These are phyloP conservation scores for Drosophila testacea DNA, from an alignment of 2,888 invertebrate genomes.

Conservation along the genomic window DNA sequence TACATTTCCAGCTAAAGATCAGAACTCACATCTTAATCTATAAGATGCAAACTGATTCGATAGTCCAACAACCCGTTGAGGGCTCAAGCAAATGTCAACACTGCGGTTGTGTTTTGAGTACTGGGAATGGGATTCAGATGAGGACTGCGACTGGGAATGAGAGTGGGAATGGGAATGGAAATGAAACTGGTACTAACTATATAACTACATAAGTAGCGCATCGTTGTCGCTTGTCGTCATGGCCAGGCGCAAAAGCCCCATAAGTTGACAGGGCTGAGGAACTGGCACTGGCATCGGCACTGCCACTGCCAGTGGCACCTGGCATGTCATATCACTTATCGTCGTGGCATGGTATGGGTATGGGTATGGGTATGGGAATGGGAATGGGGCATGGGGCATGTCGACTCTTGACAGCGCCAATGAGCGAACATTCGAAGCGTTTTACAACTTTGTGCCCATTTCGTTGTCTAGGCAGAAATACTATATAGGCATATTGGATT, in stretches of 20 bases:
- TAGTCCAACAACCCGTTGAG: constrained; percentile 50
- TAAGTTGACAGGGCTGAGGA: constrained; percentile 69
- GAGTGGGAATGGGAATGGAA: constrained; percentile 13
- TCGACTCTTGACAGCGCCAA: constrained; percentile 83
- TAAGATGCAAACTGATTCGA: constrained; percentile 17
- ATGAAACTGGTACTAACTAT: constrained; percentile 53
- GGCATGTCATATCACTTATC: constrained; percentile 83
- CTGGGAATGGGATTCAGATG: constrained; percentile 5
- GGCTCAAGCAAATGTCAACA: constrained; percentile 59
- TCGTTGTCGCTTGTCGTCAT: constrained; percentile 69
- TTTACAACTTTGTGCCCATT: constrained; percentile 85
- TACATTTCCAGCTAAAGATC: constrained; percentile 70
- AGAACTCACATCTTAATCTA: constrained; percentile 39
- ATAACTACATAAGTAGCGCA: constrained; percentile 68
- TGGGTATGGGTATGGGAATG: neutral
- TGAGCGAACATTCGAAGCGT: constrained; percentile 84
- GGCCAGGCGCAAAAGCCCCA: constrained; percentile 76
- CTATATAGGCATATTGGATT: constrained; percentile 80
- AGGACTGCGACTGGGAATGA: constrained; percentile 7
- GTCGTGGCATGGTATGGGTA: constrained; percentile 25
- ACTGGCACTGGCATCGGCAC: constrained; percentile 46
- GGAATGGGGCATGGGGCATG: constrained; percentile 47
- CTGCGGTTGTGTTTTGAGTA: constrained; percentile 28
- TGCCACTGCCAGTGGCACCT: constrained; percentile 77
- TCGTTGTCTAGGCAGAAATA: constrained; percentile 71